Evolutionary conservation across 92 coral and sea anemone species (phyloP).

Genomic region (Umimayanthus chanpuru): DNA sequence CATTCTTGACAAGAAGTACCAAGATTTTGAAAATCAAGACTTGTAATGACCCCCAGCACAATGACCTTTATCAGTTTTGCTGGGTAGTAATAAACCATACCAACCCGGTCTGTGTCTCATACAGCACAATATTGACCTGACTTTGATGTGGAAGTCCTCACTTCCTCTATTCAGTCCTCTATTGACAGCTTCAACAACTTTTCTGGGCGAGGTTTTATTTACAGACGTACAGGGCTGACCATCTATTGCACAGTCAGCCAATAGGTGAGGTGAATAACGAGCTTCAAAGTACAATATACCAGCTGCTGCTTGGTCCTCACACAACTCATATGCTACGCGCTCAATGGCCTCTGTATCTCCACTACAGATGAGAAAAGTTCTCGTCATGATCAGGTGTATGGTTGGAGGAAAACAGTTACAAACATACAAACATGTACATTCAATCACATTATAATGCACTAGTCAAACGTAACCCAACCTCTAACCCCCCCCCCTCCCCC

Average conservation of each 20-base stretch:
- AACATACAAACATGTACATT: no score
- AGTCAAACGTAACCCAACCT: no score
- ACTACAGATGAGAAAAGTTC: no score
- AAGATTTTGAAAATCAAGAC: no score
- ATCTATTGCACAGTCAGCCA: constrained; percentile 61
- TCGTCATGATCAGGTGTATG: no score
- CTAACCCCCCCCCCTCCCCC: no score
- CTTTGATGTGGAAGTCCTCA: constrained; percentile 74
- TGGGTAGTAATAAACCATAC: neutral
- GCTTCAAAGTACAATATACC: constrained; percentile 93
- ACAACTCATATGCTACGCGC: constrained; percentile 91
- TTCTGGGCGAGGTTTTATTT: constrained; percentile 55
- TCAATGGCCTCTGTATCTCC: constrained; percentile 88
- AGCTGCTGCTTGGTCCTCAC: constrained; percentile 84
- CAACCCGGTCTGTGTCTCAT: constrained; percentile 88
- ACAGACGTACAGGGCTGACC: constrained; percentile 37
- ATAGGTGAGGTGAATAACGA: constrained; percentile 86
- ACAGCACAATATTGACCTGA: constrained; percentile 79
- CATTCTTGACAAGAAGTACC: no score
- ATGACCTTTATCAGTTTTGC: no score
- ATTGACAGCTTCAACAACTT: constrained; percentile 79
- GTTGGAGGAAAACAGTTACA: no score
- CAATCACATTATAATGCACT: no score
- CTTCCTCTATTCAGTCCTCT: constrained; percentile 84
- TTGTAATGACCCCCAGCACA: no score